Conservation (phyloP, 2,888 invertebrate species). For the Drosophila nigricruria region DNA sequence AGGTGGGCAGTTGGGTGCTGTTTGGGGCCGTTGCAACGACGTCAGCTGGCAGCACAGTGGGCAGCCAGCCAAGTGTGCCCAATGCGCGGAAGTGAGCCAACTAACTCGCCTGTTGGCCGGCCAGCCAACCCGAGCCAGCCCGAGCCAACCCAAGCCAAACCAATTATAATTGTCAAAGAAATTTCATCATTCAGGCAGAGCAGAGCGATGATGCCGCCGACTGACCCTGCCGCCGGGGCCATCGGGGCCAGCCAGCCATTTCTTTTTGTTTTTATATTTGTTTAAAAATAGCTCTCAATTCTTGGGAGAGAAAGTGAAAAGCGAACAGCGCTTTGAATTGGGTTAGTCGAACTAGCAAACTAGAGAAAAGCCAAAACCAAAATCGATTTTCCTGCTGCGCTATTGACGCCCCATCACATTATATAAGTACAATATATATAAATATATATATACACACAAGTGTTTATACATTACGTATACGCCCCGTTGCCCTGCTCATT, state of each 20-base stretch:
- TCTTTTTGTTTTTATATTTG: background rate
- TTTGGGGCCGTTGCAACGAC: slow-evolving; percentile 39
- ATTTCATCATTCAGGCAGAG: slow-evolving; percentile 49
- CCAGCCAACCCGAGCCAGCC: slow-evolving; percentile 12
- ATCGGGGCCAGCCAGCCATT: background rate
- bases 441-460: background rate
- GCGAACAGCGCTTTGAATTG: slow-evolving; percentile 42
- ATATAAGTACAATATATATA: slow-evolving; percentile 1
- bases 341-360: slow-evolving; percentile 53
- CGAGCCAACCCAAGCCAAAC: slow-evolving; percentile 13
- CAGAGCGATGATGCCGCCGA: slow-evolving; percentile 22
- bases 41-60: slow-evolving; percentile 75
- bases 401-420: slow-evolving; percentile 12
- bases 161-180: slow-evolving; percentile 58
- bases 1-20: slow-evolving; percentile 1
- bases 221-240: slow-evolving; percentile 13
- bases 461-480: slow-evolving; percentile 21
- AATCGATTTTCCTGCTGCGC: slow-evolving; percentile 36
- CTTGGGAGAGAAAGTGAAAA: slow-evolving; percentile 37
- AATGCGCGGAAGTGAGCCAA: slow-evolving; percentile 72
- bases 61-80: slow-evolving; percentile 61
- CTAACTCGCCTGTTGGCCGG: slow-evolving; percentile 49
- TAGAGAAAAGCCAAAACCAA: slow-evolving; percentile 6
- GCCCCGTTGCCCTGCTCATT: slow-evolving; percentile 30
- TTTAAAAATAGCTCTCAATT: slow-evolving; percentile 30